Evolutionary conservation across 2,888 invertebrate genomes (phyloP), one percentile per base, ranked within the genome.

Genomic region (Melangyna quadrimaculata): DNA sequence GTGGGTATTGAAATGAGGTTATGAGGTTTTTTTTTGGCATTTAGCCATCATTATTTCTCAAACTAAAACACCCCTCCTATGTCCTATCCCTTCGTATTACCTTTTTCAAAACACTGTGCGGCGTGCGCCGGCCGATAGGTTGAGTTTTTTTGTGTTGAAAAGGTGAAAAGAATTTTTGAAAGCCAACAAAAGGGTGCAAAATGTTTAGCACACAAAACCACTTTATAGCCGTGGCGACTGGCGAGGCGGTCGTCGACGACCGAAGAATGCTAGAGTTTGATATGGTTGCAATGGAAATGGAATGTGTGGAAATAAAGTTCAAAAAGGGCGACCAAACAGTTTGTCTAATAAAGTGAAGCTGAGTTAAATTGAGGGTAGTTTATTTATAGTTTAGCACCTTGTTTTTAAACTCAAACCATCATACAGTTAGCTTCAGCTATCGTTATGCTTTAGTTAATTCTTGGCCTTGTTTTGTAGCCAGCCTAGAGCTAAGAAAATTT

Each of bases 1-100:
- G 59, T 82, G 67, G 67, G 59, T 43, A 78, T 61, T 67, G 51
- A 82, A 59, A 35, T 82, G 82, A 67, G 82, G 82, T 82, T 67
- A 75, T 81, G 71, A 71, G 77, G 70, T 65, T 59, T 17, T 35
- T 35, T 32, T 72, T 24, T 53, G 82, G 72, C 57, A 72, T 71
- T 71, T 48, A 77, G 63, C 51, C 61, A 19, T 45, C 53, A 69
- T 24, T 32, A 69, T 24, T 32, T 10, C 57, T 32, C 51, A 40
- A 48, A 61, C 59, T 59, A 59, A 22, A 24, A 24, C 14, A 3
- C 22, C 19, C 19, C 19, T 19, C 19, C 3, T 45, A 19, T 10
- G 2, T 45, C 3, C 10, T 27, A 53, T 3, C 22, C n/a, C n/a
- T n/a, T n/a, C n/a, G n/a, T n/a, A n/a, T n/a, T n/a, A n/a, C n/a